Evolutionary conservation across 2,797 vertebrate genomes (phyloP), one percentile per base, ranked within the genome.

Genomic region (Periparus ater): DNA sequence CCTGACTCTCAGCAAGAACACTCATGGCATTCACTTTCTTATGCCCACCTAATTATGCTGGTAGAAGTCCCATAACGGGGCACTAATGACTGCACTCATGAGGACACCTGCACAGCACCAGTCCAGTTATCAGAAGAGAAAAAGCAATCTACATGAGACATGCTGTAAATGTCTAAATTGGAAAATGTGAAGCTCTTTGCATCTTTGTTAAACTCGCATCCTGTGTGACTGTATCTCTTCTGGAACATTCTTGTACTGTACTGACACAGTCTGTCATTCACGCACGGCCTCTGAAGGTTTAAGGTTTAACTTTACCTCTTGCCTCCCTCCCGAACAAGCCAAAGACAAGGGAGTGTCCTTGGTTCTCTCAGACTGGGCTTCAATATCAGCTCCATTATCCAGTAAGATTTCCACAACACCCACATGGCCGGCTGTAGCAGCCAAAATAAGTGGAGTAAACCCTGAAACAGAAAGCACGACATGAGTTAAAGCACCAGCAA

Each of bases 311-410:
- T 85, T 98, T 62, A 98, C 98, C 98, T 98, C 98, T 94, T 98
- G 98, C 70, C 98, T 98, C 85, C 98, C 98, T 87, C 98, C 98
- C 42, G 98, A 98, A 92, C 98, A 98, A 91, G 98, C 98, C 97
- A 98, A 97, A 77, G 98, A 98, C 91, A 98, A 96, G 19, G 98
- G 98, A 65, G 98, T 98, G 88, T 98, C 98, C 97, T 98, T 98
- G 76, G 98, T 98, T 97, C 98, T 98, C 97, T 98, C 98, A 32
- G 98, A 98, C 77, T 98, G 98, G 72, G 98, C 98, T 97, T 98
- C 98, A 86, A 98, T 98, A 95, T 98, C 98, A 77, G 98, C 98
- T 96, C 98, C 98, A 13, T 98, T 98, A 91, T 98, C 98, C 94
- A 98, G 92, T 50, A 98, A 60, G 84, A 98, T 98, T 96, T 98